phyloP scores from a whole-genome alignment of 1,140 invertebrate species.

The Brachionus asplanchnoidis region DNA sequence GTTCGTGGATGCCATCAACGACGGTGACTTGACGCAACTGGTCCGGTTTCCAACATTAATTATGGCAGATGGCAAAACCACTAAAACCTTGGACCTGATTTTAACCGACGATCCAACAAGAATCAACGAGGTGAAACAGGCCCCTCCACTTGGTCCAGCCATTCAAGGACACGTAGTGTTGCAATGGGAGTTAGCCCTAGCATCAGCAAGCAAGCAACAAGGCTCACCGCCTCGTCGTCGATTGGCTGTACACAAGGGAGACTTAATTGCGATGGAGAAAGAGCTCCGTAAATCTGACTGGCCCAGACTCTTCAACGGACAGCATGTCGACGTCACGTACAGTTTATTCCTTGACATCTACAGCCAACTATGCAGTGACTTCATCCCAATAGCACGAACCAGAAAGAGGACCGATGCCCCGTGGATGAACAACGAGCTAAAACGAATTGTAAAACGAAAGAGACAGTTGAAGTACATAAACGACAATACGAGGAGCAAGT shows the following conservation, averaged over 20 bases:
- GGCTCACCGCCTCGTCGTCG: background rate
- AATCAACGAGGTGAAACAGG: background rate
- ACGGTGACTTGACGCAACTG: background rate
- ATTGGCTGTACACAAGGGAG: background rate
- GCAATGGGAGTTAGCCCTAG: background rate
- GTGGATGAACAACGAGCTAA: background rate
- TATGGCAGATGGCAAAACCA: background rate
- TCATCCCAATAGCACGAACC: background rate
- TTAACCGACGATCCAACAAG: background rate
- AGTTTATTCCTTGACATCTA: background rate
- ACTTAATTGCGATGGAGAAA: background rate
- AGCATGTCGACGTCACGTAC: background rate
- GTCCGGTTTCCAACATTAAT: background rate
- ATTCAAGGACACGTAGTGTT: background rate
- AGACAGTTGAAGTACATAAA: background rate
- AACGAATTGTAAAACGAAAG: background rate
- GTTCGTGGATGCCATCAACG: background rate
- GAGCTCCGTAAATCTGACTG: too few species aligned
- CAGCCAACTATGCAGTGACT: background rate
- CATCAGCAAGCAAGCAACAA: background rate
- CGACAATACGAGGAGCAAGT: background rate
- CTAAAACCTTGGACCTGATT: background rate
- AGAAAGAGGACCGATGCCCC: background rate
- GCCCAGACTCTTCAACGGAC: background rate
- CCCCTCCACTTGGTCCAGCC: background rate